Conservation (phyloP, 2,113 vertebrate genomes). For the Microcebus murinus region DNA sequence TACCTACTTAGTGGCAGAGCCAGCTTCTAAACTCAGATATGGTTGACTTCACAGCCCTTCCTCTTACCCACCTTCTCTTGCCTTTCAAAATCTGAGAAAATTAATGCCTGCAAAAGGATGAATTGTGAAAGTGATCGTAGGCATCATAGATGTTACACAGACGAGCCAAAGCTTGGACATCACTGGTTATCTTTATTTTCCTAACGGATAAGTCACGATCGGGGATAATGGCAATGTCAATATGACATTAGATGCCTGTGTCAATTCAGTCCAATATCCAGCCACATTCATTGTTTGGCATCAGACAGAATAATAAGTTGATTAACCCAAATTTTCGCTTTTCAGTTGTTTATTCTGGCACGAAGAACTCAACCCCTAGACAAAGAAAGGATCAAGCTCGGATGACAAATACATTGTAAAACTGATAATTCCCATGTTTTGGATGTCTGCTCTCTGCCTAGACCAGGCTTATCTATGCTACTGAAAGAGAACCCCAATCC, state of each 20-base stretch:
- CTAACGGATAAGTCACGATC: constrained; percentile 49
- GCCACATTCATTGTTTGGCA: constrained; percentile 29
- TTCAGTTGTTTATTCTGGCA: not conserved
- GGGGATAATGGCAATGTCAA: constrained; percentile 2
- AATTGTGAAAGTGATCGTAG: not conserved
- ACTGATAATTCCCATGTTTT: constrained; percentile 7
- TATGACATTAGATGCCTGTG: not conserved
- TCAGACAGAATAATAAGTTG: constrained; percentile 11
- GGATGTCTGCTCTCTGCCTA: not conserved
- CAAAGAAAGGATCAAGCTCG: not conserved
- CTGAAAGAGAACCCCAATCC: not conserved
- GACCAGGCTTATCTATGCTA: not conserved
- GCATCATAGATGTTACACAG: not conserved
- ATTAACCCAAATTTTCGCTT: constrained; percentile 15
- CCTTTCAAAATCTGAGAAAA: constrained; percentile 18
- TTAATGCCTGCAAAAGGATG: not conserved
- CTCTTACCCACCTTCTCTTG: not conserved
- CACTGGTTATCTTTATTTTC: constrained; percentile 41
- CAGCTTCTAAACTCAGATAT: not conserved
- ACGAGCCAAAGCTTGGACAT: not conserved
- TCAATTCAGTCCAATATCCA: not conserved
- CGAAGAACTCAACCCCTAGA: constrained; percentile 28
- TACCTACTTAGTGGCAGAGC: not conserved
- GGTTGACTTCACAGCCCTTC: not conserved
- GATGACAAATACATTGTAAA: constrained; percentile 9